These are phyloP conservation scores for Epinotia bilunana DNA, from an alignment of 2,888 invertebrate species.

Conservation along the genomic window DNA sequence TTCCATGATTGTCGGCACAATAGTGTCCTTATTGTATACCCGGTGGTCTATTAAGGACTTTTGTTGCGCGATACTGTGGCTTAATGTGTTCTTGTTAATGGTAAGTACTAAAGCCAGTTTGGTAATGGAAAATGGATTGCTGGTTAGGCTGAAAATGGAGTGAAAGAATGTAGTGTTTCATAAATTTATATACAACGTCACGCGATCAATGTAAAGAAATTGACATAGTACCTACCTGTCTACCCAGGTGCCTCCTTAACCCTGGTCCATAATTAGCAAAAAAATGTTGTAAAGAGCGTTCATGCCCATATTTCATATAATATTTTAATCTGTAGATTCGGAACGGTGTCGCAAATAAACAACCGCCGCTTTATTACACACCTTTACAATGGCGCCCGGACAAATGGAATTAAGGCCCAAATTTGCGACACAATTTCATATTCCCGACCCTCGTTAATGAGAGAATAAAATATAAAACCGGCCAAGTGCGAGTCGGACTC, in stretches of 20 bases:
- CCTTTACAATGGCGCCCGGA: slow-evolving; percentile 8
- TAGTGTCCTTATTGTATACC: slow-evolving; percentile 23
- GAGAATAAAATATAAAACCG: slow-evolving; percentile 13
- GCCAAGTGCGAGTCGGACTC: no score
- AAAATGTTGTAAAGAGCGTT: no score
- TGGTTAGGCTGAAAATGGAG: no score
- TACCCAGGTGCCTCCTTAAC: no score
- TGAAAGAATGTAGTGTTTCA: no score
- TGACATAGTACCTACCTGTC: no score
- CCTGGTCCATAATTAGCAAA: no score
- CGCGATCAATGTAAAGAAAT: no score
- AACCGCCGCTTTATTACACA: slow-evolving; percentile 19
- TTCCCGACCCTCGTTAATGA: slow-evolving; percentile 31
- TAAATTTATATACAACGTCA: no score
- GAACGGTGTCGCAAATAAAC: slow-evolving; percentile 9
- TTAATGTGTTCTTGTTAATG: slow-evolving; percentile 14
- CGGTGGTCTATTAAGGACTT: slow-evolving; percentile 26
- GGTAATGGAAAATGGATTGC: neutral
- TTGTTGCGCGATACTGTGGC: slow-evolving; percentile 12
- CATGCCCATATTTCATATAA: neutral
- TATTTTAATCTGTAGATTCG: neutral
- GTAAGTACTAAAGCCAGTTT: neutral
- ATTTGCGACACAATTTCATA: slow-evolving; percentile 29
- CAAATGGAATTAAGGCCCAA: slow-evolving; percentile 17
- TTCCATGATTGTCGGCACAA: slow-evolving; percentile 26